Base-by-base conservation (phyloP, 1,140 invertebrate species). In the Anastrepha obliqua region DNA sequence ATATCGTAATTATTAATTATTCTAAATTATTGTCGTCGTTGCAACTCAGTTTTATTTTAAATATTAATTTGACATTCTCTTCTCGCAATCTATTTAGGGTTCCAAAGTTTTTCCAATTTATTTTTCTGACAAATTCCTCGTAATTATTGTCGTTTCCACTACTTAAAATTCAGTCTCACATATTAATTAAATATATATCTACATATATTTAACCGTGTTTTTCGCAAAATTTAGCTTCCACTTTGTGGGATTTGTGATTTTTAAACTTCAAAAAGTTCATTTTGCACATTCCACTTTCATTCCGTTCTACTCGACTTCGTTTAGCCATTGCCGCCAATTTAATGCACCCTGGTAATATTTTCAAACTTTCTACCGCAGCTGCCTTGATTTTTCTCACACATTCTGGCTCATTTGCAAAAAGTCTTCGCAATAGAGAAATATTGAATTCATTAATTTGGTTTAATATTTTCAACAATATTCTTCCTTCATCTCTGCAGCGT, bases 21-120 rank as follows among this genome's bases (percentile, higher is more conserved):
- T 13, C 15, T 55, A 81, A 81, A 81, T 81, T 81, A 81, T 81
- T 81, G 74, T 81, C 74, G n/a, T 13, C 74, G 74, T 81, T 81
- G 17, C 74, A 51, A 81, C 74, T 74, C 70, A 74, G 44, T 29
- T 47, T 15, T 29, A 39, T 70, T 70, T 29, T 62, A 29, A 29
- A 29, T 29, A 29, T 29, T 29, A 29, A 29, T 5, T 60, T 60
- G 11, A 8, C 13, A n/a, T 42, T 42, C 11, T 42, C 29, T 15
- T 67, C 6, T 67, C 39, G 29, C 39, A 17, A 47, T 47, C n/a
- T n/a, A 47, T 4, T 7, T 47, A 11, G 2, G 11, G 0, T 47
- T 51, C n/a, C 17, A 47, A 17, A n/a, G 2, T 15, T 70, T 74
- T 47, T 42, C 0, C 2, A 70, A 42, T 70, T 70, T 15, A 67